Evolutionary conservation across 2,888 invertebrate species (phyloP).

Genomic region (Panzeria rudis): DNA sequence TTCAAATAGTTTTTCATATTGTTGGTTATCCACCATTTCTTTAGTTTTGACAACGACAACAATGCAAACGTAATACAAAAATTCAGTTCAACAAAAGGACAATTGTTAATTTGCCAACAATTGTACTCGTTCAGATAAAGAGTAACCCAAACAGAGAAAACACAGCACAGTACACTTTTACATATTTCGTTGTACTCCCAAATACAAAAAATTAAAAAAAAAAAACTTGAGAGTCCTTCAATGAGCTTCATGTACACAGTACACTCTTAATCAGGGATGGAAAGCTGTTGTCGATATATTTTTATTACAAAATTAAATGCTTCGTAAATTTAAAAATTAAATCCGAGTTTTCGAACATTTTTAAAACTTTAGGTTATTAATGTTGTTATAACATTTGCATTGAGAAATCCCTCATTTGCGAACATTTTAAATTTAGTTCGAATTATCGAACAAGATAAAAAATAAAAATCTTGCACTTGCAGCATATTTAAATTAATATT

Average conservation of each 20-base stretch:
- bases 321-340: too few relatives aligned
- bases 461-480: too few relatives aligned
- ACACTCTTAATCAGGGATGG: neutral
- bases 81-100: constrained; percentile 59
- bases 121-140: constrained; percentile 37
- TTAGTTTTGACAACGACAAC: constrained; percentile 49
- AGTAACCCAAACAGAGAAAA: constrained; percentile 18
- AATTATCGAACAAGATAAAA: too few relatives aligned
- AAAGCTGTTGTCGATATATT: neutral
- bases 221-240: neutral
- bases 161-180: constrained; percentile 3
- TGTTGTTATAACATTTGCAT: neutral
- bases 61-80: constrained; percentile 28
- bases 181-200: neutral
- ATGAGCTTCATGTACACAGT: neutral
- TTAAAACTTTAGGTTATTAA: neutral
- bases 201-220: neutral
- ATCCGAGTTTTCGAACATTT: too few relatives aligned
- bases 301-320: too few relatives aligned
- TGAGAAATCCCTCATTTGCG: too few relatives aligned
- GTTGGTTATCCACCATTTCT: constrained; percentile 37
- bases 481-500: too few relatives aligned
- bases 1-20: constrained; percentile 46
- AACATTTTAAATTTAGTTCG: too few relatives aligned
- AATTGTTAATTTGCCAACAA: constrained; percentile 68